A percentile compares a stretch with the other conserved stretches of the same genome.
Conservation (phyloP, 1,140 invertebrate genomes). For the Sipha flava region DNA sequence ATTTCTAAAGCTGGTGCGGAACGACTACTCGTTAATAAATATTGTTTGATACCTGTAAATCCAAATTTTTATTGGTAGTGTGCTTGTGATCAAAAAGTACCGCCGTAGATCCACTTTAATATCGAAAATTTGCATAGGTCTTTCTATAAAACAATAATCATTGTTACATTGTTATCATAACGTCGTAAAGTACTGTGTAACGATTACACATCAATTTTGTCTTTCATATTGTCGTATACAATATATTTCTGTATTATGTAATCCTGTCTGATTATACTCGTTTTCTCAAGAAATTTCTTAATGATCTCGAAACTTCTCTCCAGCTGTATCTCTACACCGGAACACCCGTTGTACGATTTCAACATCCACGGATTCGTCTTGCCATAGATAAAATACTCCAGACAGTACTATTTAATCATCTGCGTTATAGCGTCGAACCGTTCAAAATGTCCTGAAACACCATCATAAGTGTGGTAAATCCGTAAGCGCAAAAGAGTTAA, state of each 20-base stretch:
- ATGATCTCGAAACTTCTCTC: not conserved
- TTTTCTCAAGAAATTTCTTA: not conserved
- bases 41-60: constrained; percentile 2
- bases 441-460: not conserved
- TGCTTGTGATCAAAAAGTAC: not conserved
- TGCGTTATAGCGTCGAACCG: not conserved
- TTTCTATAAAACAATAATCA: constrained; percentile 18
- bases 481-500: too few relatives aligned
- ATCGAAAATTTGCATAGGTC: not conserved
- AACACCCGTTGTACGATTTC: not conserved
- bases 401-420: not conserved
- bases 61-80: not conserved
- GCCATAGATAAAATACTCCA: not conserved
- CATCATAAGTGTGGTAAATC: too few relatives aligned
- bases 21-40: too few relatives aligned
- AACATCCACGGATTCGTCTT: not conserved
- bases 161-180: too few relatives aligned
- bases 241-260: constrained; percentile 8
- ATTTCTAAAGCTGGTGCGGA: too few relatives aligned
- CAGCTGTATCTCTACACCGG: not conserved
- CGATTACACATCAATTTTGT: too few relatives aligned
- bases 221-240: too few relatives aligned
- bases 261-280: too few relatives aligned
- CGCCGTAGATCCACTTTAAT: not conserved
- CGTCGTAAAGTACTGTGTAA: too few relatives aligned